phyloP scores from a whole-genome alignment of 1,140 invertebrate genomes.

The Drosophila subpulchrella region DNA sequence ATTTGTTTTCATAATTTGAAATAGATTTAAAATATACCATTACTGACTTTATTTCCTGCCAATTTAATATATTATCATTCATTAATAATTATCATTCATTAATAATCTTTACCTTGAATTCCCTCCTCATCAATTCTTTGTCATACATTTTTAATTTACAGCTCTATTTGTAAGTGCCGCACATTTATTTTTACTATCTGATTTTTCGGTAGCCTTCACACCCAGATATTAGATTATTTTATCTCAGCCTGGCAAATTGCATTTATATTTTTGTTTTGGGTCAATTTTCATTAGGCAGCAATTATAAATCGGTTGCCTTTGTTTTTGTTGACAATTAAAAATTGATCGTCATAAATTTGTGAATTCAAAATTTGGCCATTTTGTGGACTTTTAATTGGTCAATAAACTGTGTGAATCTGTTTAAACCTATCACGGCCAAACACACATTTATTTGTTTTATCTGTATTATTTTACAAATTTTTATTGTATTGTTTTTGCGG shows the following conservation, averaged over 20 bases:
- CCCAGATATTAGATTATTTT: conserved; percentile 14
- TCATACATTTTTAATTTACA: conserved; percentile 32
- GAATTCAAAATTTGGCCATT: conserved; percentile 7
- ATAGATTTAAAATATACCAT: neutral
- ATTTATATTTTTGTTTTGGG: conserved; percentile 19
- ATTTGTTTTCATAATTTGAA: neutral
- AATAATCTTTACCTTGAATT: conserved; percentile 12
- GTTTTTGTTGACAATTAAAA: conserved; percentile 34
- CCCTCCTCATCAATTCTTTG: conserved; percentile 5
- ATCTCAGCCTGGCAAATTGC: conserved; percentile 27
- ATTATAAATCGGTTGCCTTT: conserved; percentile 8
- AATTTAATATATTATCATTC: too few species aligned
- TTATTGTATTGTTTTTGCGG: conserved; percentile 21
- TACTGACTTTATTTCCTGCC: neutral
- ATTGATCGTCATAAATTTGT: conserved; percentile 36
- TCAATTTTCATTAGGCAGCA: conserved; percentile 12
- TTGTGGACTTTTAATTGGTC: conserved; percentile 24
- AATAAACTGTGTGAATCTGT: conserved; percentile 25
- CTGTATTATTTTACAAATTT: conserved; percentile 16
- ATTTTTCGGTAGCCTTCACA: conserved; percentile 25
- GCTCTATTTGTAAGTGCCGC: conserved; percentile 13
- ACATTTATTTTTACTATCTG: conserved; percentile 36
- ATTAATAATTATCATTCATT: conserved; percentile 5
- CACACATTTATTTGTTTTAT: conserved; percentile 24
- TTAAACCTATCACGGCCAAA: conserved; percentile 16